phyloP scores from a whole-genome alignment of 2,888 invertebrate species.

The Alloscopus bannaensis region DNA sequence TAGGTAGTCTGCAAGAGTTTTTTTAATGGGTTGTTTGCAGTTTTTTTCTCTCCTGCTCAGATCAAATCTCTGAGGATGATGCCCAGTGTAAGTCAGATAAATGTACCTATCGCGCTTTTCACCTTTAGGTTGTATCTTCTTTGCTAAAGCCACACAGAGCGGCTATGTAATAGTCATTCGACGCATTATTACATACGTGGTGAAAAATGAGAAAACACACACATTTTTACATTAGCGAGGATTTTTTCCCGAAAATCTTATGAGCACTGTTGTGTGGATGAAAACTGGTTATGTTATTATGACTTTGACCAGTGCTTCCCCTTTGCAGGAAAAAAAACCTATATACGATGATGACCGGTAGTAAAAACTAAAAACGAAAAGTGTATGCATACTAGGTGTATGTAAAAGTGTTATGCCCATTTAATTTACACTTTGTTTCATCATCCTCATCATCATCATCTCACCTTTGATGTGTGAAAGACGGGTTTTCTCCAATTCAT shows the following conservation, averaged over 20 bases:
- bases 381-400: neutral
- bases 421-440: too few species aligned
- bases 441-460: too few species aligned
- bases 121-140: slow-evolving; percentile 20
- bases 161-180: too few species aligned
- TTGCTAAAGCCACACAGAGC: too few species aligned
- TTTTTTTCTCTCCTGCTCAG: slow-evolving; percentile 42
- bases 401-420: neutral
- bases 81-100: too few species aligned
- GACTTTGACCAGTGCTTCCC: slow-evolving; percentile 51
- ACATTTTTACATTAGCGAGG: too few species aligned
- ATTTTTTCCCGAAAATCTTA: neutral
- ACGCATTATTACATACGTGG: too few species aligned
- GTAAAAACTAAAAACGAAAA: too few species aligned
- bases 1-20: neutral
- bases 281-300: slow-evolving; percentile 53
- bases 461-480: slow-evolving; percentile 23
- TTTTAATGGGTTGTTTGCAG: slow-evolving; percentile 55
- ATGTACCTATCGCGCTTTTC: slow-evolving; percentile 16
- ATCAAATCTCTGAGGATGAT: too few species aligned
- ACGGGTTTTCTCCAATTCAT: slow-evolving; percentile 42
- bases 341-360: slow-evolving; percentile 1
- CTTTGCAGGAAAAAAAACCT: slow-evolving; percentile 11
- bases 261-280: too few species aligned
- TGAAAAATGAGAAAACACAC: too few species aligned